These are phyloP conservation scores for Leguminivora glycinivorella DNA, from an alignment of 1,140 invertebrate species.

Conservation along the genomic window DNA sequence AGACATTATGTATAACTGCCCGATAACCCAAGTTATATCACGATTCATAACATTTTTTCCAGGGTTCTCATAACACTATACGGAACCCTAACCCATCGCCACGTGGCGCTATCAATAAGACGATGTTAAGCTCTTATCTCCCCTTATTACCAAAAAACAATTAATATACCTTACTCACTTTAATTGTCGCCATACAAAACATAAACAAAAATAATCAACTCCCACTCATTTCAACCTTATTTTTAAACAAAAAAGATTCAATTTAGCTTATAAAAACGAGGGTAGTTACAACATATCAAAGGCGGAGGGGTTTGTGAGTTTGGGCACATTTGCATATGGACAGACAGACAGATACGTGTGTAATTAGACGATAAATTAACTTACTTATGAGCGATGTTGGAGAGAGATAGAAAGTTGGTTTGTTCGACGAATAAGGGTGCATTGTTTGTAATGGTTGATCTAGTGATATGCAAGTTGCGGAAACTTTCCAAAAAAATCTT, in stretches of 20 bases:
- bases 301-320: not conserved
- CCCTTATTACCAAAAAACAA: conserved; percentile 36
- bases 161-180: conserved; percentile 45
- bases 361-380: conserved; percentile 56
- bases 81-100: conserved; percentile 1
- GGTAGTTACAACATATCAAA: not conserved
- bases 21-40: too few relatives aligned
- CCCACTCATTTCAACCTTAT: not conserved
- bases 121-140: conserved; percentile 20
- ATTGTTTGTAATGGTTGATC: not conserved
- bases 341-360: conserved; percentile 41
- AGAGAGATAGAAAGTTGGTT: not conserved
- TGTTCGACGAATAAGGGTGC: conserved; percentile 13
- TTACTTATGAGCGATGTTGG: conserved; percentile 43
- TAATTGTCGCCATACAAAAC: conserved; percentile 21
- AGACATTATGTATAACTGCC: too few relatives aligned
- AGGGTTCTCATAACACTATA: not conserved
- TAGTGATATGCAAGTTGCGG: too few relatives aligned
- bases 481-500: too few relatives aligned
- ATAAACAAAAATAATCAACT: not conserved
- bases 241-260: not conserved
- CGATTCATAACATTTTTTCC: too few relatives aligned
- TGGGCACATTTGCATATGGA: conserved; percentile 41
- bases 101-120: conserved; percentile 18
- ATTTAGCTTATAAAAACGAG: not conserved